A percentile compares a stretch with the other conserved stretches of the same genome.
These are phyloP conservation scores for Callosobruchus maculatus DNA, from an alignment of 2,888 invertebrate genomes.

Conservation along the genomic window DNA sequence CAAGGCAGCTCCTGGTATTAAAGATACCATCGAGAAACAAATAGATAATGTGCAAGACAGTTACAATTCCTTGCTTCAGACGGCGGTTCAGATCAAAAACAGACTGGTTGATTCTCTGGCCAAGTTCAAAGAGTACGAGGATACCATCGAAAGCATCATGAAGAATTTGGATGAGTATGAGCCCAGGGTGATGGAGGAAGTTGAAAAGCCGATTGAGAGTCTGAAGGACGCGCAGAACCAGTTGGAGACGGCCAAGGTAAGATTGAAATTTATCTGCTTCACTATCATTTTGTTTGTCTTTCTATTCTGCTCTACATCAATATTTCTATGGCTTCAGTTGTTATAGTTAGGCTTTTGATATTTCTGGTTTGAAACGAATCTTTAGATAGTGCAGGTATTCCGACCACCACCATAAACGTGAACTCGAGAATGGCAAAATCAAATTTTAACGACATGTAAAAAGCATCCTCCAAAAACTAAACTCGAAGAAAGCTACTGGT, in stretches of 20 bases:
- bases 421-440: too few relatives aligned
- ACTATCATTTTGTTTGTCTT: not conserved
- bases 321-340: too few relatives aligned
- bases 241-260: conserved; percentile 72
- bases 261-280: conserved; percentile 19
- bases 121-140: conserved; percentile 92
- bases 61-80: conserved; percentile 83
- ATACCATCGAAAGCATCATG: conserved; percentile 81
- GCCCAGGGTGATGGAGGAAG: conserved; percentile 67
- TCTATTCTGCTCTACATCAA: too few relatives aligned
- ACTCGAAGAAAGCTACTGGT: too few relatives aligned
- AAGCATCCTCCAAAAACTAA: too few relatives aligned
- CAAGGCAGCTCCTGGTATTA: conserved; percentile 66
- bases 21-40: conserved; percentile 78
- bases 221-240: conserved; percentile 69
- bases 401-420: too few relatives aligned
- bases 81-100: conserved; percentile 86
- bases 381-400: too few relatives aligned
- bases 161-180: conserved; percentile 77
- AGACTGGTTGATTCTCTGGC: conserved; percentile 82
- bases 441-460: too few relatives aligned
- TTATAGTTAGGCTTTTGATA: too few relatives aligned
- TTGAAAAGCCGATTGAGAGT: conserved; percentile 71
- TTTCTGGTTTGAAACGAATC: too few relatives aligned
- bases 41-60: conserved; percentile 89